Base-by-base conservation (phyloP, 2,888 invertebrate genomes). In the Mesorhabditis spiculigera region DNA sequence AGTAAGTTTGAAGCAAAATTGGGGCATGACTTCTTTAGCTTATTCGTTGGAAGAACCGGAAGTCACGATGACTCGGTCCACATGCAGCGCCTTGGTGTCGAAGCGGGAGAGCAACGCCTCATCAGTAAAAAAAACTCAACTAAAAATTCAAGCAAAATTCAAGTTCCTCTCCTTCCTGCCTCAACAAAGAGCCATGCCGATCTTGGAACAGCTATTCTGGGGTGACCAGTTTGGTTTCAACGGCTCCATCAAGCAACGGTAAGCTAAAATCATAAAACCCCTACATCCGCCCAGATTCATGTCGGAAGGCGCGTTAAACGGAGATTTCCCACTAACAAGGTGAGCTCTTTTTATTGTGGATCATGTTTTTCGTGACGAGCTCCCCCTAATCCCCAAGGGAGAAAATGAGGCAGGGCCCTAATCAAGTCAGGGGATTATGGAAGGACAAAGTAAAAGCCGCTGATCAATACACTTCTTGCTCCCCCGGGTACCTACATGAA, bases 171-270 rank as follows among this genome's bases (percentile, higher is more conserved):
- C 68, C 3, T 61, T 50, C n/a, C 67, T 69, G 4, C 71, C 63
- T 5, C 45, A 72, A 8, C 71, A 75, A 8, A 63, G 70, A 16
- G 73, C 78, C 43, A 69, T 78, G 28, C 78, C 78, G 8, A 71
- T 78, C 10, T 71, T 78, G 16, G 74, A 78, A 65, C 78, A 78
- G 62, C 69, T 78, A 4, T 78, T 77, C 61, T 78, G 75, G 76
- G 78, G 78, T 10, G 78, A 78, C 67, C 63, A 62, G 16, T 64
- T 64, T 16, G 63, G 44, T 6, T 5, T 45, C n/a, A 28, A 43
- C n/a, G 10, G n/a, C 2, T 50, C 58, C 10, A 50, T 50, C n/a
- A 50, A n/a, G n/a, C 58, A 50, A 50, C 8, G n/a, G 58, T 50
- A n/a, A n/a, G 58, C 58, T 10, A 10, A 50, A 50, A 50, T 50